phyloP scores from a whole-genome alignment of 2,797 vertebrate species.

The Sarcoramphus papa region DNA sequence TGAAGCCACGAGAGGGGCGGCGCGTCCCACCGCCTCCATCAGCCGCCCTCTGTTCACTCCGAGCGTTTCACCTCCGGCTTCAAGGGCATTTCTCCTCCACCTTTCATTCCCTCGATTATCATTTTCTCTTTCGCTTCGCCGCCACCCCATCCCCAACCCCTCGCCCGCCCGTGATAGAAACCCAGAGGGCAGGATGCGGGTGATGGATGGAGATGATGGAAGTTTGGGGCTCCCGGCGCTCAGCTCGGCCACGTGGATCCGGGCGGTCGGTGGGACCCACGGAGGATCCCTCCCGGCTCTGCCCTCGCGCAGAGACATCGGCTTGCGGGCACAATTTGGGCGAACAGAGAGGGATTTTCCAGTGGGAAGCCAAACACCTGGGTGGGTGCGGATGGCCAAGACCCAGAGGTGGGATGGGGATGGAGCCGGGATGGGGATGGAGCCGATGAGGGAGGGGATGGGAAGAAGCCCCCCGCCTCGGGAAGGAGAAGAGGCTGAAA shows the following conservation, averaged over 20 bases:
- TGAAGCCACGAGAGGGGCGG: not conserved
- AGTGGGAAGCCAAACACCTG: not conserved
- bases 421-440: not conserved
- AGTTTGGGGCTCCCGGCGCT: not conserved
- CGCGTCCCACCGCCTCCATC: not conserved
- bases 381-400: not conserved
- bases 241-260: fast-evolving
- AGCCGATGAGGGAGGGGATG: not conserved
- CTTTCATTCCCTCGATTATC: not conserved
- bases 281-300: not conserved
- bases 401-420: not conserved
- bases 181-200: not conserved
- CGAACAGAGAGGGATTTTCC: not conserved
- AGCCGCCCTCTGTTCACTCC: not conserved
- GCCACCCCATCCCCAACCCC: not conserved
- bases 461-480: not conserved
- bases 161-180: fast-evolving
- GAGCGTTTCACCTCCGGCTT: not conserved
- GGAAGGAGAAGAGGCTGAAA: not conserved
- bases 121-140: not conserved
- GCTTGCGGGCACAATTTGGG: not conserved
- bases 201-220: not conserved
- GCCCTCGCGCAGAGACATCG: not conserved
- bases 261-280: fast-evolving
- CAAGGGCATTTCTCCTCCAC: not conserved